Base-by-base conservation (phyloP, 2,113 vertebrate species). In the Tursiops truncatus region DNA sequence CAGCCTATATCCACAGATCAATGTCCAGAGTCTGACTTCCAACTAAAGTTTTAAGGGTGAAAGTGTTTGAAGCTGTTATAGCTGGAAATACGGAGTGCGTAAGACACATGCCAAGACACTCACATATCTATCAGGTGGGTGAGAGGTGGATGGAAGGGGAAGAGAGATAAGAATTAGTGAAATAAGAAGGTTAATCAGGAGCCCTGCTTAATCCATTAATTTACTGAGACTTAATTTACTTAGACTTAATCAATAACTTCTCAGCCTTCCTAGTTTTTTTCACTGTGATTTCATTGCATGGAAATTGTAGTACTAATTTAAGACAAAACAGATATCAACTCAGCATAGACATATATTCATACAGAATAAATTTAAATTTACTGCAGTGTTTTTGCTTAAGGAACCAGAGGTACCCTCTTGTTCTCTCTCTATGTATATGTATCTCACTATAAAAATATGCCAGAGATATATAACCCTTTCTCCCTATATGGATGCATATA, bases 1-100 rank as follows among this genome's bases (percentile, higher is more conserved):
- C n/a, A 65, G 41, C 53, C 18, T 31, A 0, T 8, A 6, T 23
- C 17, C 15, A 8, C 2, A 33, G n/a, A 3, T n/a, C 56, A 36
- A 2, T 3, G 15, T 15, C 28, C 50, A 28, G 2, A 13, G 13
- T 14, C 65, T 25, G 28, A 2, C 4, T n/a, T 60, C 36, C 76
- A 71, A 9, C 6, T 5, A 2, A 67, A 71, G n/a, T 31, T 65
- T 23, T n/a, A 36, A 33, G 71, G 8, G 4, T 21, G 13, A 44
- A 28, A 44, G 33, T 11, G 21, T 31, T 26, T 58, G 41, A 76
- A 74, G 36, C 12, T 62, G 25, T 50, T 56, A 9, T 13, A 12
- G 4, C 12, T 15, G 79, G 17, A 87, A 71, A 44, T 31, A 36
- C 13, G n/a, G 31, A 62, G 50, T 28, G 12, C 5, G 17, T 15